Percentiles rank a stretch among this genome's conserved stretches.
Evolutionary conservation across 2,113 vertebrate species (phyloP).

Genomic region (Centropus unirufus): DNA sequence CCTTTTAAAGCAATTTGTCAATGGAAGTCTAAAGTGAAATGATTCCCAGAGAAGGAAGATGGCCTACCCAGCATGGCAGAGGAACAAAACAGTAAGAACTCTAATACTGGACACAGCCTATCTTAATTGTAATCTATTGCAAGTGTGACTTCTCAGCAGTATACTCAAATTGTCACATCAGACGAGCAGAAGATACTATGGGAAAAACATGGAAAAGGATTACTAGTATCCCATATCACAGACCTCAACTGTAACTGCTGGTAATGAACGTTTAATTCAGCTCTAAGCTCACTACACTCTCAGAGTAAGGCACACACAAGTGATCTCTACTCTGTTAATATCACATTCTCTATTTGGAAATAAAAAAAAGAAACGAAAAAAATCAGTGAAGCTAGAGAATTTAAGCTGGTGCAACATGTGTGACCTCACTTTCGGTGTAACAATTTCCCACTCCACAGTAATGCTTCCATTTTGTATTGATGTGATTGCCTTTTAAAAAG

Average conservation of each 20-base stretch:
- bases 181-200: not conserved
- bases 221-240: not conserved
- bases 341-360: not conserved
- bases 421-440: conserved; percentile 3
- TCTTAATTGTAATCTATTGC: not conserved
- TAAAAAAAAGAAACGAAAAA: not conserved
- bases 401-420: conserved; percentile 18
- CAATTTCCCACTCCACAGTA: conserved; percentile 19
- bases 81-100: not conserved
- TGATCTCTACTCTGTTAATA: not conserved
- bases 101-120: not conserved
- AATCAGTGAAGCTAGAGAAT: not conserved
- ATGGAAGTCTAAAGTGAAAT: not conserved
- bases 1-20: not conserved
- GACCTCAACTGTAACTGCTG: not conserved
- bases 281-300: not conserved
- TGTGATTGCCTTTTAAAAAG: not conserved
- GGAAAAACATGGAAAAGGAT: not conserved
- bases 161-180: not conserved
- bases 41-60: not conserved
- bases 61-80: not conserved
- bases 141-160: not conserved
- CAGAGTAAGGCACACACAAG: not conserved
- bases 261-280: not conserved
- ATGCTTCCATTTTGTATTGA: not conserved